Base-by-base conservation (phyloP, 2,113 vertebrate species). In the Cervus canadensis region DNA sequence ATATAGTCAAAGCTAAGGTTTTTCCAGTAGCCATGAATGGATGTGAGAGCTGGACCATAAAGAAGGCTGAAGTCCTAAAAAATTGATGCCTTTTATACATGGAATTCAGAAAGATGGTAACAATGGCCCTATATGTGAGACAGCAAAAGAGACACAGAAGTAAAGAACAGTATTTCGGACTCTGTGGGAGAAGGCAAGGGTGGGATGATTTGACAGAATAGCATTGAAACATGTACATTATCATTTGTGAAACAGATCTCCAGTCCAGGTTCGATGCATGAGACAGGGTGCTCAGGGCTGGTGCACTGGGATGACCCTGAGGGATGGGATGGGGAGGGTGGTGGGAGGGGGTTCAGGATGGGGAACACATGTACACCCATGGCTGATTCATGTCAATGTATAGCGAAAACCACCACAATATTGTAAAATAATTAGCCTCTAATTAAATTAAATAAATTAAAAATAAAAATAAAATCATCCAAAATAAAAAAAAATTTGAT, bases 111-210 rank as follows among this genome's bases (percentile, higher is more conserved):
- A 71, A 71, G 36, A 71, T 23, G 10, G 0, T 40, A 40, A 71
- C n/a, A 21, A 71, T 40, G 19, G 23, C 19, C n/a, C 19, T 71
- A 40, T 10, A 71, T 40, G 19, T 0, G 0, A 40, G n/a, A 71
- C 10, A 23, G 11, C n/a, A 71, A 71, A 40, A 71, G n/a, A 71
- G 19, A 71, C n/a, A 71, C 6, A 71, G n/a, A 40, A 12, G 19
- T 71, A 71, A 40, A 71, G 0, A 71, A 23, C 19, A 40, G 19
- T 23, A 19, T 71, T 71, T 71, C 0, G 6, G 67, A 40, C n/a
- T 23, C 19, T 71, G n/a, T 71, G n/a, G n/a, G 67, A 23, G n/a
- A 40, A 71, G 19, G 19, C 0, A 5, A 71, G 19, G 19, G 10
- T 71, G 67, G 67, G 67, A 40, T 71, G 10, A 23, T 40, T 23